phyloP scores from a whole-genome alignment of 2,113 vertebrate species.

The Nyctibius bracteatus region DNA sequence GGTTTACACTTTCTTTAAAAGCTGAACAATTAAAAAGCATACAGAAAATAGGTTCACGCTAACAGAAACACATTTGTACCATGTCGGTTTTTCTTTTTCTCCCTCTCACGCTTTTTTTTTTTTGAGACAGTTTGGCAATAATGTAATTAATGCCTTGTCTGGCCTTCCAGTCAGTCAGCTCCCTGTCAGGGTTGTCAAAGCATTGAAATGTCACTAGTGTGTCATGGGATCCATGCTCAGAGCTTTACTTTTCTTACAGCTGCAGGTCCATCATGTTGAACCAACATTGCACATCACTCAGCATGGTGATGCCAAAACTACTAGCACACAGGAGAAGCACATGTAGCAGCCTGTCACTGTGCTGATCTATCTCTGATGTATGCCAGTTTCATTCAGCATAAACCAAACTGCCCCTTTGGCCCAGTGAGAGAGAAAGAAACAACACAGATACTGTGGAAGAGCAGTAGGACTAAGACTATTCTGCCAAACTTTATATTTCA shows the following conservation, averaged over 20 bases:
- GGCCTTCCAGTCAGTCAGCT: background rate
- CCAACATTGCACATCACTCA: background rate
- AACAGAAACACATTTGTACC: background rate
- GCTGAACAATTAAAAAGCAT: background rate
- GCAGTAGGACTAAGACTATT: background rate
- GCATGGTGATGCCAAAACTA: background rate
- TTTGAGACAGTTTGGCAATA: background rate
- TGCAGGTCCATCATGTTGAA: background rate
- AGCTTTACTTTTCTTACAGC: background rate
- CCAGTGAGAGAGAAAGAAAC: background rate
- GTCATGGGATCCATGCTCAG: background rate
- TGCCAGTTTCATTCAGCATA: background rate
- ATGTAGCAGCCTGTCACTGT: background rate
- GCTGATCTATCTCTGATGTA: background rate
- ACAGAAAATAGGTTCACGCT: background rate
- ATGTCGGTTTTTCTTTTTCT: background rate
- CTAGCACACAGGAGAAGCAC: background rate
- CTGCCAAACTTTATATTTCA: background rate
- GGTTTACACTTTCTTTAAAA: background rate
- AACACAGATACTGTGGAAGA: accelerated
- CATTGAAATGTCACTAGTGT: background rate
- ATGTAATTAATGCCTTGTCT: background rate
- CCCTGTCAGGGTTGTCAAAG: background rate
- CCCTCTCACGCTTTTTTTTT: background rate
- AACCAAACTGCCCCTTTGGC: background rate